phyloP scores from a whole-genome alignment of 2,888 invertebrate species.

The Trichacis sp. region DNA sequence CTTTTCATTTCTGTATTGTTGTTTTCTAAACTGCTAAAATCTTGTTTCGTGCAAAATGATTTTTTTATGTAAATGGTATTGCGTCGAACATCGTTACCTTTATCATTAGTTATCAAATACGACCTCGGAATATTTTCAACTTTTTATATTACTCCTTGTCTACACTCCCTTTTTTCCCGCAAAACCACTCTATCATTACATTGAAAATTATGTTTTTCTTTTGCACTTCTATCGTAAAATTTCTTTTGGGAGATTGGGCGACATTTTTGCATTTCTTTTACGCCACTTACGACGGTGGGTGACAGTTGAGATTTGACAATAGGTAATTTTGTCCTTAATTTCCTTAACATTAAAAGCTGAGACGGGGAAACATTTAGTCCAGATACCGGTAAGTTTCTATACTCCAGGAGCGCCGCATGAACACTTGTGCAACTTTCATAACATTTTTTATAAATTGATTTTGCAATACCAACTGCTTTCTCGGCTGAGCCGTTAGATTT shows the following conservation, averaged over 20 bases:
- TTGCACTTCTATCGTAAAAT: neutral
- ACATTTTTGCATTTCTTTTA: neutral
- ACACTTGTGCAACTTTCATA: too few relatives aligned
- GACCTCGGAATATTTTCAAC: neutral
- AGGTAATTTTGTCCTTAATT: constrained; percentile 8
- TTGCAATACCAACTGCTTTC: too few relatives aligned
- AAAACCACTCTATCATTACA: constrained; percentile 1
- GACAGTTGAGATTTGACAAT: too few relatives aligned
- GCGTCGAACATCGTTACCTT: neutral
- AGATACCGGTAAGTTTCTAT: too few relatives aligned
- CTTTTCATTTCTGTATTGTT: too few relatives aligned
- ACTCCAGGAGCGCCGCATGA: constrained; percentile 14
- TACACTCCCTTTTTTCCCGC: neutral
- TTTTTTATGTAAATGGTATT: constrained; percentile 3
- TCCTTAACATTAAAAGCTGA: constrained; percentile 19
- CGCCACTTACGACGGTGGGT: too few relatives aligned
- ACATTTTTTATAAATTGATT: too few relatives aligned
- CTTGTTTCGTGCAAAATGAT: too few relatives aligned
- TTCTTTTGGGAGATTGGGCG: neutral
- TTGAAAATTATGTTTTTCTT: neutral
- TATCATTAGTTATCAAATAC: neutral
- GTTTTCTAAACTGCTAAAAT: too few relatives aligned
- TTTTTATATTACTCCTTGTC: neutral
- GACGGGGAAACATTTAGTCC: constrained; percentile 19
- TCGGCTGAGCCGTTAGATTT: constrained; percentile 54